Base-by-base conservation (phyloP, 2,888 invertebrate species). In the Acleris cristana region DNA sequence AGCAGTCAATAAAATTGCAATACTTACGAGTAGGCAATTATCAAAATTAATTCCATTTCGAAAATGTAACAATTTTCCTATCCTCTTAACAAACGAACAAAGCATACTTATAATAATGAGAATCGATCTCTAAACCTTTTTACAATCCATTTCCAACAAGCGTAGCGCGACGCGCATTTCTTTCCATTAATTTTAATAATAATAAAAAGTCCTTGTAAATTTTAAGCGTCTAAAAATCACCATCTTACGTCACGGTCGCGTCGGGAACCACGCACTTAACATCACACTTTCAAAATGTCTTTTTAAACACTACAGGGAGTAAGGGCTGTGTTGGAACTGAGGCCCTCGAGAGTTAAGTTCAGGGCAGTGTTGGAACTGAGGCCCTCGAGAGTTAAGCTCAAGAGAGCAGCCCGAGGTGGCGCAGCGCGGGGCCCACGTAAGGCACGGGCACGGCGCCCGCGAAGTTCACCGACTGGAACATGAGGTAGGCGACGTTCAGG, bases 401-500 rank as follows among this genome's bases (percentile, higher is more conserved):
- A 69, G 89, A 85, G 78, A 89, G 80, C 82, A 91, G 84, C 77
- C 90, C 87, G 80, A 89, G 88, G 83, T 90, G 89, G 74, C 85
- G 83, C 72, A 92, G 83, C 76, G 87, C 85, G 70, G 84, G 86
- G 71, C 89, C 84, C 55, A 92, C 85, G 82, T 91, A 92, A 69
- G 93, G 93, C 74, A 93, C 83, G 70, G 93, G 93, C 71, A 92
- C 92, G 71, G 87, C 85, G 72, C 89, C 90, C 67, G 88, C 85
- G 78, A 89, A 94, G 85, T 94, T 94, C 82, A 95, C 93, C 75
- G 94, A 94, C 81, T 94, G 94, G 83, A 94, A 94, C 90, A 94
- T 94, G 88, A 95, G 93, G 82, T 94, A 94, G 92, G 95, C 95
- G 90, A 94, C 93, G 86, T 94, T 94, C 75, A 95, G 93, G 89